Base-by-base conservation (phyloP, 1,140 invertebrate species). In the Pseudoatta argentina region DNA sequence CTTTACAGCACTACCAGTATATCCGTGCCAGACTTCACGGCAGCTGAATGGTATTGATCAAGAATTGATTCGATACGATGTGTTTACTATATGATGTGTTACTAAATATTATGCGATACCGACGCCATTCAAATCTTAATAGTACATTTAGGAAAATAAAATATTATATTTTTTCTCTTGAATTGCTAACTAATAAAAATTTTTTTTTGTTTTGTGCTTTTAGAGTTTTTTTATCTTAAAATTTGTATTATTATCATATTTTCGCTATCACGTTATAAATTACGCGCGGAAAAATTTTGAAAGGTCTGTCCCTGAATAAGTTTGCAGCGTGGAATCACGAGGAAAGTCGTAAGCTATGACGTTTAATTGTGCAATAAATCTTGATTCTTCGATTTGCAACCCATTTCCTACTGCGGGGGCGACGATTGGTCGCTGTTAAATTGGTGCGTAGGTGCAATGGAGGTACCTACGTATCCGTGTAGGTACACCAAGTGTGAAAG, bases 301-400 rank as follows among this genome's bases (percentile, higher is more conserved):
- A 67, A 78, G 63, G 63, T 83, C 64, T 51, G 88, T 91, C 89
- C 86, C 83, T 81, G 88, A 85, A 91, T 89, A 87, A 88, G 79
- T 91, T 89, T 57, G 88, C 90, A 76, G 88, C 69, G 53, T 81
- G 53, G 87, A 92, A 91, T 93, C 88, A 88, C 89, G 89, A 90
- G 91, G 92, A 92, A 94, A 94, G 92, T 94, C 89, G 90, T 93
- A 92, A 92, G 91, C 89, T 87, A 89, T 89, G 93, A 94, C 91
- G 91, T 93, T 94, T 93, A 95, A 95, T 95, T 94, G 94, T 93
- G 91, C 93, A 93, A 95, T 95, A 95, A 95, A 95, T 95, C 93
- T 90, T 91, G 92, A 93, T 94, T 95, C 93, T 93, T 90, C 94
- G 94, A 95, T 95, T 94, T 93, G 92, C 94, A 94, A 94, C 91